Percentiles rank a stretch among this genome's conserved stretches.
Evolutionary conservation across 1,140 invertebrate genomes (phyloP).

Genomic region (Riptortus pedestris): DNA sequence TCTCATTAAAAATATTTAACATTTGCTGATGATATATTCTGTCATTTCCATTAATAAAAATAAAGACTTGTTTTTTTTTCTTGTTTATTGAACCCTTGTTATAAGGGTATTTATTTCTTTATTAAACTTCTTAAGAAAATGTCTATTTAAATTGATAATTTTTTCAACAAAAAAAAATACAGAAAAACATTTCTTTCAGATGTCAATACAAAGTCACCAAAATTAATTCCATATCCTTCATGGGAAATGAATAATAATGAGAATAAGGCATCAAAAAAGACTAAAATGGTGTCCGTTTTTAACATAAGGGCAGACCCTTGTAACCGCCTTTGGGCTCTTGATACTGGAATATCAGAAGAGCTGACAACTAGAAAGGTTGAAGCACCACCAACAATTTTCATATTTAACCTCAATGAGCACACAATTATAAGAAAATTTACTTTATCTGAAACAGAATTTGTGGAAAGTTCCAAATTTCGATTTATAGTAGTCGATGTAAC

Average conservation of each 20-base stretch:
- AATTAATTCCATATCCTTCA: constrained; percentile 5
- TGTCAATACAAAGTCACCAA: constrained; percentile 7
- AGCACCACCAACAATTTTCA: constrained; percentile 47
- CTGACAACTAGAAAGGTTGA: constrained; percentile 45
- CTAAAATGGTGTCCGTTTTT: not conserved
- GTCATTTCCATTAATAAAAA: too few species aligned
- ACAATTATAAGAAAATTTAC: constrained; percentile 48
- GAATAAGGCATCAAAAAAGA: constrained; percentile 5
- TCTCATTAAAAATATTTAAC: too few species aligned
- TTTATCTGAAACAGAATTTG: constrained; percentile 51
- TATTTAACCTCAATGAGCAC: constrained; percentile 61
- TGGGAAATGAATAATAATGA: not conserved
- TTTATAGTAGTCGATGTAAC: constrained; percentile 55
- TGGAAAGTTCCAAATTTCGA: constrained; percentile 43
- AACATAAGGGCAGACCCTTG: constrained; percentile 37
- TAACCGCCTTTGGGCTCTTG: constrained; percentile 61
- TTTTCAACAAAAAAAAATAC: too few species aligned
- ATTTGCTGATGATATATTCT: too few species aligned
- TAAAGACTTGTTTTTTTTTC: too few species aligned
- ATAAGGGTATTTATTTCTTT: too few species aligned
- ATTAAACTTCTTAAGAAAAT: too few species aligned
- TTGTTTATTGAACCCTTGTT: too few species aligned
- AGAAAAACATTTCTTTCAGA: not conserved
- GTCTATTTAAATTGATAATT: too few species aligned
- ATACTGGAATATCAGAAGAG: constrained; percentile 54